Evolutionary conservation across 1,140 invertebrate genomes (phyloP), one percentile per base, ranked within the genome.

Genomic region (Chelonus insularis): DNA sequence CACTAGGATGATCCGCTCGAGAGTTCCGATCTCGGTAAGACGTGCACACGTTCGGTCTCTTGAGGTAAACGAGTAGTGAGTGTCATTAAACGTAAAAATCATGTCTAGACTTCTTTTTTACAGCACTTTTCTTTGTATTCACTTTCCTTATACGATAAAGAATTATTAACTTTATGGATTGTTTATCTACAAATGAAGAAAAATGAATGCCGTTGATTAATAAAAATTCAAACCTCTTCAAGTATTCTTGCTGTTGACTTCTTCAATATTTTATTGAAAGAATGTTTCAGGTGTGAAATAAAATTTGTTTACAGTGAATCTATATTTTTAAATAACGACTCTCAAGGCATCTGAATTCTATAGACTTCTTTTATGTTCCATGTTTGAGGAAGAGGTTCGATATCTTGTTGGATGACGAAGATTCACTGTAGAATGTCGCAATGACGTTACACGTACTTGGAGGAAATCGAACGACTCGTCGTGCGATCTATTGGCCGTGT

Each of bases 391-490:
- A 43, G 12, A 43, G 16, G 12, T 16, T 43, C 41, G 16, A 48
- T 48, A 25, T 48, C 45, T 25, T n/a, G 21, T 23, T 12, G 23
- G 45, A 23, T 48, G 48, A 51, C 12, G 48, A 51, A 23, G 48
- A 51, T 16, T 29, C 23, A 29, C 12, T 48, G 25, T 9, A 34
- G 48, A 34, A 21, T 55, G 36, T 55, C 11, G 34, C 52, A 55
- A 39, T 39, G 52, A 55, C 32, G n/a, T 55, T 55, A 55, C 36
- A 55, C 52, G 14, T 55, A 29, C n/a, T 39, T 55, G 52, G 6
- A 32, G 52, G 52, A 55, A 55, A 55, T 55, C 34, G 52, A 55
- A 55, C 34, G 52, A 39, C 34, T 51, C 45, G 29, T 51, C 48
- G 48, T 14, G 12, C 52, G 39, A 55, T 55, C 36, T 29, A 55